These are phyloP conservation scores for Dermochelys coriacea DNA, from an alignment of 2,797 vertebrate genomes.

Conservation along the genomic window DNA sequence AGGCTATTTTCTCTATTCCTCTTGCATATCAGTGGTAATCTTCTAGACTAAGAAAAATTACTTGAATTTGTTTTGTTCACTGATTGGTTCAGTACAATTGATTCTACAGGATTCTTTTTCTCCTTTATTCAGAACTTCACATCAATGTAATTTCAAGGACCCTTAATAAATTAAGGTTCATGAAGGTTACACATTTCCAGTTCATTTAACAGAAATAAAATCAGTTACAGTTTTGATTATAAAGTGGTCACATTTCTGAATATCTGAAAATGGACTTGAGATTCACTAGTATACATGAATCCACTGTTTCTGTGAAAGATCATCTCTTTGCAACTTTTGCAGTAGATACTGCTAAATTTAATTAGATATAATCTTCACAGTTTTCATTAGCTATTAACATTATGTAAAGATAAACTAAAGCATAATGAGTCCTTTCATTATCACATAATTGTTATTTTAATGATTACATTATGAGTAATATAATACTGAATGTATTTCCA, in stretches of 20 bases:
- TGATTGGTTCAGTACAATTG: not conserved
- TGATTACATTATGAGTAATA: slow-evolving; percentile 73
- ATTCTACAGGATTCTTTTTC: not conserved
- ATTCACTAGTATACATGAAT: slow-evolving; percentile 2
- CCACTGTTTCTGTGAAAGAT: slow-evolving; percentile 54
- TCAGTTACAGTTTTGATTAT: slow-evolving; percentile 1
- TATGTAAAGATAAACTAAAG: slow-evolving; percentile 83
- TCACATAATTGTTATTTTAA: slow-evolving; percentile 80
- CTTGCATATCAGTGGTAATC: not conserved
- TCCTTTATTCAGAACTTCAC: not conserved
- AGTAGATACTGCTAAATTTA: slow-evolving; percentile 68
- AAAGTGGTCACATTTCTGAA: slow-evolving; percentile 32
- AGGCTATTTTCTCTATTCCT: not conserved
- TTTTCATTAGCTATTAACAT: slow-evolving; percentile 80
- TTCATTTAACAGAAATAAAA: slow-evolving; percentile 39
- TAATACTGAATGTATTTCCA: slow-evolving; percentile 75
- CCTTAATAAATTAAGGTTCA: slow-evolving; percentile 4
- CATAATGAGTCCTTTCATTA: slow-evolving; percentile 77
- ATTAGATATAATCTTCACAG: slow-evolving; percentile 77
- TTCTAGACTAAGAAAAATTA: not conserved
- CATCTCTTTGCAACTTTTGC: slow-evolving; percentile 46
- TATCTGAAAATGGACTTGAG: not conserved
- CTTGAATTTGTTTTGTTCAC: not conserved
- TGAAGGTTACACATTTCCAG: slow-evolving; percentile 11
- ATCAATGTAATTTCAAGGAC: slow-evolving; percentile 15